phyloP scores from a whole-genome alignment of 2,888 invertebrate species.

The Dolichomitus sp. region DNA sequence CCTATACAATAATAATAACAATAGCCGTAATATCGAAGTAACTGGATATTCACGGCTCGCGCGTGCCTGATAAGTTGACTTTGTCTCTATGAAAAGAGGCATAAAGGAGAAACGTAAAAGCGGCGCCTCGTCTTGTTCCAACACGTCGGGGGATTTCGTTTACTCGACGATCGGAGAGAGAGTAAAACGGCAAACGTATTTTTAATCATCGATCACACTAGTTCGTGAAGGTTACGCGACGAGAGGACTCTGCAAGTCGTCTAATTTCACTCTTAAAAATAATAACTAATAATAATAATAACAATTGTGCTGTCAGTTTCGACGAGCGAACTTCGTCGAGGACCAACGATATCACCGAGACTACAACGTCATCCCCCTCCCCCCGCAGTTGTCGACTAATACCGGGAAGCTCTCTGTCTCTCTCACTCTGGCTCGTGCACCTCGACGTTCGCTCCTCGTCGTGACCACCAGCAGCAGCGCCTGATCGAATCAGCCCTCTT shows the following conservation, averaged over 20 bases:
- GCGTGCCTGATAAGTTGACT: slow-evolving; percentile 34
- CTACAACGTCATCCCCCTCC: background rate
- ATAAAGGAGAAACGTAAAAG: slow-evolving; percentile 53
- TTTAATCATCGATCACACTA: background rate
- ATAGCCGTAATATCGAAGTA: slow-evolving; percentile 56
- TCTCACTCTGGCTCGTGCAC: background rate
- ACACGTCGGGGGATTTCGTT: slow-evolving; percentile 17
- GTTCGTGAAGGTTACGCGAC: slow-evolving; percentile 7
- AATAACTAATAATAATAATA: background rate
- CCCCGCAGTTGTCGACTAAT: background rate
- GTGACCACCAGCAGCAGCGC: slow-evolving; percentile 29
- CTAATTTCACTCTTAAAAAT: background rate
- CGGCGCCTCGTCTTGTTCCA: background rate
- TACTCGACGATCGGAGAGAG: background rate
- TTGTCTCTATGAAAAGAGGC: slow-evolving; percentile 65
- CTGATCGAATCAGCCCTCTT: slow-evolving; percentile 39
- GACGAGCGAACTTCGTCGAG: slow-evolving; percentile 1
- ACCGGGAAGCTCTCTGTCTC: slow-evolving; percentile 10
- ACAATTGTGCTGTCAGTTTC: slow-evolving; percentile 3
- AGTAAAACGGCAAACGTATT: background rate
- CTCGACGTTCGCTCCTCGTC: slow-evolving; percentile 5
- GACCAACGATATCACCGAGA: slow-evolving; percentile 11
- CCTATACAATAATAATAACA: background rate
- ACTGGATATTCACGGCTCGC: slow-evolving; percentile 54
- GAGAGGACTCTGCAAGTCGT: background rate